A percentile compares a stretch with the other conserved stretches of the same genome.
phyloP scores from a whole-genome alignment of 23 tunicate species.

The Trididemnum clinides region DNA sequence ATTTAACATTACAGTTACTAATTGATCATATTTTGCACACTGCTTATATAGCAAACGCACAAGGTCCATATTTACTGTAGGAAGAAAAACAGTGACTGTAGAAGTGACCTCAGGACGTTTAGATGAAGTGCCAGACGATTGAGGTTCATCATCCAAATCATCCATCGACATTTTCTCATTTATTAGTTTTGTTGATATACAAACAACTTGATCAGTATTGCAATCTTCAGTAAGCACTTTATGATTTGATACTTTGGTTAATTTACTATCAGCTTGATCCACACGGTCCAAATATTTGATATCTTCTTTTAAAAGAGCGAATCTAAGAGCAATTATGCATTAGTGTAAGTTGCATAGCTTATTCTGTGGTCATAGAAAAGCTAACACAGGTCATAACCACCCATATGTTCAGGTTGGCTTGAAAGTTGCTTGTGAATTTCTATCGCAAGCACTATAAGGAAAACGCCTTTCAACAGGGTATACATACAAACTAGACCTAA shows the following conservation, averaged over 20 bases:
- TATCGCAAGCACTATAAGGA: too few species aligned
- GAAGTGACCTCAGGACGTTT: neutral
- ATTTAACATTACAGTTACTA: constrained; percentile 40
- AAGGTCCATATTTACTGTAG: constrained; percentile 54
- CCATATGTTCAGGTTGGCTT: too few species aligned
- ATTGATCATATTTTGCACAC: constrained; percentile 2
- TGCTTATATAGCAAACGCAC: constrained; percentile 45
- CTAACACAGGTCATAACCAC: too few species aligned
- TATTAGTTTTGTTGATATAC: neutral
- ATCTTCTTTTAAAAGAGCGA: constrained; percentile 18
- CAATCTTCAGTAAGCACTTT: neutral
- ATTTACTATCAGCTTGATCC: too few species aligned
- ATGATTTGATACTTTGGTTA: too few species aligned
- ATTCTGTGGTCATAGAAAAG: too few species aligned
- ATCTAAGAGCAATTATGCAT: too few species aligned
- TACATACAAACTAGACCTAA: too few species aligned
- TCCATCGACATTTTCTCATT: constrained; percentile 1
- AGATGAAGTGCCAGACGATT: neutral
- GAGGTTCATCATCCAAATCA: constrained; percentile 13
- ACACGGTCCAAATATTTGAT: neutral
- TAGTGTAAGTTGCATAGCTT: too few species aligned
- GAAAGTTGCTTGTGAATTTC: too few species aligned
- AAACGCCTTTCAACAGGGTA: too few species aligned
- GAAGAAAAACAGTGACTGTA: neutral
- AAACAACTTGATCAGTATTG: constrained; percentile 38